Percentiles rank a stretch among this genome's conserved stretches.
These are phyloP conservation scores for Amphibalanus amphitrite DNA, from an alignment of 1,140 invertebrate species.

Conservation along the genomic window DNA sequence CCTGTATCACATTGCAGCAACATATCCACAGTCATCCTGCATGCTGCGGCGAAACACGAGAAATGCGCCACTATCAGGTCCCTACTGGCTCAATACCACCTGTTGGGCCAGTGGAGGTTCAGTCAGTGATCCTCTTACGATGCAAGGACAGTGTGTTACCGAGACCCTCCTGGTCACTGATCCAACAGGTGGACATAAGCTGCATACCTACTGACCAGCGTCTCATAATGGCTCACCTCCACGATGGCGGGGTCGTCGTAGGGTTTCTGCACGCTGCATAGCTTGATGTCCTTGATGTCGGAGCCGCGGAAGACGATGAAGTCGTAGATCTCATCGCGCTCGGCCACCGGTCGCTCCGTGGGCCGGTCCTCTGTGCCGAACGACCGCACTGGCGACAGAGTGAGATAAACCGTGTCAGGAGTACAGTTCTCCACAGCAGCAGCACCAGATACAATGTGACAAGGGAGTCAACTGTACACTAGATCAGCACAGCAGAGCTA, in stretches of 20 bases:
- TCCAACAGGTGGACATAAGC: too few species aligned
- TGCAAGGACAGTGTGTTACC: too few species aligned
- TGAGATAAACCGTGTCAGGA: constrained; percentile 4
- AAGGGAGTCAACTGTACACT: not conserved
- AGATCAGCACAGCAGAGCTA: too few species aligned
- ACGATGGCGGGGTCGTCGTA: constrained; percentile 86
- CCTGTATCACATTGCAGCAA: too few species aligned
- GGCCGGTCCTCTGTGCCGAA: constrained; percentile 97
- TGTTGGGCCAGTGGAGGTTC: too few species aligned
- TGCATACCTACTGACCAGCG: too few species aligned
- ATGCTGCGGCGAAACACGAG: too few species aligned
- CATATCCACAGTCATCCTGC: too few species aligned
- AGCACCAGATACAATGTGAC: constrained; percentile 5
- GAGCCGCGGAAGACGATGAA: constrained; percentile 94
- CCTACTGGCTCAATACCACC: too few species aligned
- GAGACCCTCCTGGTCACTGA: too few species aligned
- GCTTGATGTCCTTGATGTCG: constrained; percentile 97
- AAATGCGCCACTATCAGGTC: too few species aligned
- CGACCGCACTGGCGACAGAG: constrained; percentile 63
- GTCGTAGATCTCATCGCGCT: constrained; percentile 94
- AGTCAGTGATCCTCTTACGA: too few species aligned
- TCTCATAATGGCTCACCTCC: constrained; percentile 35
- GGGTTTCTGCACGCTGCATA: constrained; percentile 30
- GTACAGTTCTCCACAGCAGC: not conserved
- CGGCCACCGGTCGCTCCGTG: constrained; percentile 77